Evolutionary conservation across 2,113 vertebrate genomes (phyloP).

Genomic region (Chionis minor): DNA sequence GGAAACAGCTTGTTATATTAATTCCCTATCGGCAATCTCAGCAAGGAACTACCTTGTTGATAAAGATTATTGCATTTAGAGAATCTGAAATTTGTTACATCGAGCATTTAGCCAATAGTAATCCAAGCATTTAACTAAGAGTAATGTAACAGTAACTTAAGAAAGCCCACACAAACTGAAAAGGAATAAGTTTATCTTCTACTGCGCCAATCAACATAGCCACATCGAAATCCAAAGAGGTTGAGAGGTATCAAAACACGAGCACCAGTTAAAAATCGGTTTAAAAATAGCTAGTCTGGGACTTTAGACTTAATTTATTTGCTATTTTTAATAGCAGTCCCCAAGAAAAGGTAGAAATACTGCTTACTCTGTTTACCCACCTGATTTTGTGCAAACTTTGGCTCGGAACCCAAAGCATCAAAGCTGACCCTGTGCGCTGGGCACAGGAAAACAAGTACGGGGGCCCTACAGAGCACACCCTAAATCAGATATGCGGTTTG

Average conservation of each 20-base stretch:
- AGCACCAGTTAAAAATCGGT: not conserved
- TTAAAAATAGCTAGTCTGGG: not conserved
- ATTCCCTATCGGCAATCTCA: not conserved
- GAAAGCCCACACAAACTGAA: not conserved
- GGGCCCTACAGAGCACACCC: not conserved
- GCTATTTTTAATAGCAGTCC: not conserved
- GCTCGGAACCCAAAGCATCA: not conserved
- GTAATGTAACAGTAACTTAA: not conserved
- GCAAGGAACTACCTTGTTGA: not conserved
- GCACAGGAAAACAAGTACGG: not conserved
- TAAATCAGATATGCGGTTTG: not conserved
- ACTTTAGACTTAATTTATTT: not conserved
- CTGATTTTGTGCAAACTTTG: not conserved
- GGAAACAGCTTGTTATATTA: not conserved
- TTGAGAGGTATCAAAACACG: not conserved
- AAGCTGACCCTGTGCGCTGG: not conserved
- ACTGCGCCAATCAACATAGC: not conserved
- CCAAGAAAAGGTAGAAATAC: not conserved
- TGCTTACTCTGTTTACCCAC: not conserved
- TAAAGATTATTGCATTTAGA: not conserved
- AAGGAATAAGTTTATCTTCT: not conserved
- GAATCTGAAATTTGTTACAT: not conserved
- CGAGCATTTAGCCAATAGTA: not conserved
- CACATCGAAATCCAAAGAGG: not conserved
- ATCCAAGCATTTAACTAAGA: not conserved